Evolutionary conservation across 2,888 invertebrate species (phyloP).

Genomic region (Drosophila pseudotakahashii): DNA sequence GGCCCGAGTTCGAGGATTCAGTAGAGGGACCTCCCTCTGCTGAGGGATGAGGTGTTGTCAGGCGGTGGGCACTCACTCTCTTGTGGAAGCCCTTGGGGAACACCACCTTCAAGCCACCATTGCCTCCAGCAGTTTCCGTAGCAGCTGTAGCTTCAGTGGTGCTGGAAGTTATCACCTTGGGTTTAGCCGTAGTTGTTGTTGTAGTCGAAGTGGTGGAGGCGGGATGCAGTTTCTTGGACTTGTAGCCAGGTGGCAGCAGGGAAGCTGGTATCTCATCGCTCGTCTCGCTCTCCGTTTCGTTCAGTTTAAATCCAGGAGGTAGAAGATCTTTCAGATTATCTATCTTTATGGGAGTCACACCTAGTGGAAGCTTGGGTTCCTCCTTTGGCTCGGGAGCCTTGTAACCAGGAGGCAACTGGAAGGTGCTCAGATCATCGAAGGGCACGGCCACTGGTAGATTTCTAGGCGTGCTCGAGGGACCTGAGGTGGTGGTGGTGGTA

Average conservation of each 20-base stretch:
- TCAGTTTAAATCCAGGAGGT: constrained; percentile 86
- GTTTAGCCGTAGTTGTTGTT: constrained; percentile 51
- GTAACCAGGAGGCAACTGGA: constrained; percentile 89
- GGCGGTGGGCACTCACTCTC: constrained; percentile 86
- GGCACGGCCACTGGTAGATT: constrained; percentile 83
- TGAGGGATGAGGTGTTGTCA: constrained; percentile 86
- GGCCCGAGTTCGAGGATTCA: constrained; percentile 80
- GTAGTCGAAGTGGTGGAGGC: constrained; percentile 60
- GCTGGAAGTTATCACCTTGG: constrained; percentile 36
- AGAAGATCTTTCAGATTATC: constrained; percentile 88
- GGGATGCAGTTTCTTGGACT: constrained; percentile 77
- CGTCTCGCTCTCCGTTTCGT: constrained; percentile 48
- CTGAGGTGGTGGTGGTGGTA: constrained; percentile 43
- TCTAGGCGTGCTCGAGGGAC: constrained; percentile 60
- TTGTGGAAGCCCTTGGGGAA: constrained; percentile 88
- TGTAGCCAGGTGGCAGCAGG: constrained; percentile 86
- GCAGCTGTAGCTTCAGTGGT: constrained; percentile 43
- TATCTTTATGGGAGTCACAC: constrained; percentile 74
- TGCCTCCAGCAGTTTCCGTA: constrained; percentile 75
- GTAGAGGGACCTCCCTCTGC: constrained; percentile 82
- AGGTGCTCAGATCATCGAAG: constrained; percentile 86
- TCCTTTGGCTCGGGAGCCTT: constrained; percentile 82
- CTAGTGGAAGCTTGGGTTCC: constrained; percentile 36
- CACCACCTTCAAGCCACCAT: constrained; percentile 87
- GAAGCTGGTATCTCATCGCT: constrained; percentile 79